Evolutionary conservation across 2,797 vertebrate species (phyloP), one percentile per base, ranked within the genome.

Genomic region (Botia kubotai): DNA sequence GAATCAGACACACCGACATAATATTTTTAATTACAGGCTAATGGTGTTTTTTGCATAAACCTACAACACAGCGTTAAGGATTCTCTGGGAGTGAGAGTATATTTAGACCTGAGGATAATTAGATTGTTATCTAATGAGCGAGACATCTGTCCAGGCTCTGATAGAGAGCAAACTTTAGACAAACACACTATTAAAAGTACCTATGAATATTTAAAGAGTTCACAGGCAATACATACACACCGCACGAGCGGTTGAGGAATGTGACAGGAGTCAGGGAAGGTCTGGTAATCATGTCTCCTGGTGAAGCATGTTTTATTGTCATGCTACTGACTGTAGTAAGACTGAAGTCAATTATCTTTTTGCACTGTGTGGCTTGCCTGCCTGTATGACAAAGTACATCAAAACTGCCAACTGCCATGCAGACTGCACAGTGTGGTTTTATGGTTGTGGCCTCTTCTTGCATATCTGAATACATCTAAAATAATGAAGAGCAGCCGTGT

Each of bases 311-410:
- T 79, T 81, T 83, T 78, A 77, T 86, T 79, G 87, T 88, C 82
- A 85, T 87, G 78, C 76, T 71, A 76, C 70, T 39, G 57, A 72
- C 80, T 53, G 83, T 69, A 16, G 65, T 50, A 63, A 21, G 60
- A 62, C 72, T 75, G 62, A 66, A 83, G 75, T 86, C 79, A 85
- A 82, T 88, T 82, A 81, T 76, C 71, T 78, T 72, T 70, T 63
- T 26, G 72, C 83, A 76, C 79, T 50, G 72, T 78, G 75, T 39
- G 36, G 77, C 82, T 72, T 39, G 48, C 36, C 80, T 75, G 79
- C 55, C 80, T 80, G 66, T 76, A 80, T 86, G 80, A 87, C 69
- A 84, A 83, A 86, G 62, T 81, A 73, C 87, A 83, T 83, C 81
- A 71, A 79, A 85, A 87, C 76, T 75, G 79, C 82, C 72, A 83